These are phyloP conservation scores for Zaprionus lachaisei DNA, from an alignment of 1,140 invertebrate genomes.

Conservation along the genomic window DNA sequence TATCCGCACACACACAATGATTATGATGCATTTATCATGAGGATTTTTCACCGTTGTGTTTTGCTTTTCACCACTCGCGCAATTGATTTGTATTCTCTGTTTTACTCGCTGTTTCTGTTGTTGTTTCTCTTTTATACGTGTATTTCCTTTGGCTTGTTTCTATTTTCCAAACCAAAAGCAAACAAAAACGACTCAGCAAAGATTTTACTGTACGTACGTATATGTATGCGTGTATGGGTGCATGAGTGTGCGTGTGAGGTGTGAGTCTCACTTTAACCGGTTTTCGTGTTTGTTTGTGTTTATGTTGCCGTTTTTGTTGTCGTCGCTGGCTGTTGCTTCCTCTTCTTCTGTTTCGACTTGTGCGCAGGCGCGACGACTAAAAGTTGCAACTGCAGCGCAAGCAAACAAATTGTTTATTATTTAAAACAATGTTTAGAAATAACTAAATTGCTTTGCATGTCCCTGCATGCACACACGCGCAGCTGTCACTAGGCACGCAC, in stretches of 20 bases:
- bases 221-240: conserved; percentile 42
- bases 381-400: conserved; percentile 54
- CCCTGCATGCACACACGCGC: conserved; percentile 5
- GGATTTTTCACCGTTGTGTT: conserved; percentile 33
- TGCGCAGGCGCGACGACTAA: conserved; percentile 37
- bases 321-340: conserved; percentile 28
- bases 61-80: conserved; percentile 41
- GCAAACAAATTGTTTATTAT: conserved; percentile 52
- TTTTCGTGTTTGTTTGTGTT: conserved; percentile 60
- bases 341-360: not conserved
- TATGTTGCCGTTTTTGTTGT: conserved; percentile 47
- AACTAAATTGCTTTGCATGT: conserved; percentile 26
- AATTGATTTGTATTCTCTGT: conserved; percentile 33
- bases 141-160: conserved; percentile 40
- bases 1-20: conserved; percentile 36
- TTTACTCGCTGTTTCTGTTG: conserved; percentile 22
- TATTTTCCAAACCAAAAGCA: conserved; percentile 50
- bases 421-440: conserved; percentile 31
- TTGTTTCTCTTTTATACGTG: conserved; percentile 39
- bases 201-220: conserved; percentile 14
- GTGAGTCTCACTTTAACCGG: conserved; percentile 65
- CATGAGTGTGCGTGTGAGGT: conserved; percentile 37
- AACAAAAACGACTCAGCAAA: conserved; percentile 39
- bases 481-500: not conserved
- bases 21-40: conserved; percentile 12